A percentile compares a stretch with the other conserved stretches of the same genome.
These are phyloP conservation scores for Tenrec ecaudatus DNA, from an alignment of 2,113 vertebrate genomes.

Conservation along the genomic window DNA sequence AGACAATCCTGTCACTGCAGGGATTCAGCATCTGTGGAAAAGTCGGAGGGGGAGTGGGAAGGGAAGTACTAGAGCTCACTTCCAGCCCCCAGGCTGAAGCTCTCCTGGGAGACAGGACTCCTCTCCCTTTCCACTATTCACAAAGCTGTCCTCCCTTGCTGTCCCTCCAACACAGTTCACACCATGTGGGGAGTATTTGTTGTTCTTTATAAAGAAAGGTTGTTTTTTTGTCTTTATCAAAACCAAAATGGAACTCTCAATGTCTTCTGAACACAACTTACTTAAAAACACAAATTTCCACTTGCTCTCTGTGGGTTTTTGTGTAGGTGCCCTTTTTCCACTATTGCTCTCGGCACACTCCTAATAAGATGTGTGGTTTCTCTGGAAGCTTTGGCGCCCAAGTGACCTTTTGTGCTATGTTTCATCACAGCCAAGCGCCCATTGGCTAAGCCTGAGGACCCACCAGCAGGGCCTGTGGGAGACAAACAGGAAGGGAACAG, in stretches of 20 bases:
- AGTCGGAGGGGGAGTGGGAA: too few relatives aligned
- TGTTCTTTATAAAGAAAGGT: background rate
- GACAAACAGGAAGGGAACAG: background rate
- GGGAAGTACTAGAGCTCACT: background rate
- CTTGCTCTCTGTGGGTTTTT: background rate
- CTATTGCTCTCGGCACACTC: conserved; percentile 11
- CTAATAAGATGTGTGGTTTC: background rate
- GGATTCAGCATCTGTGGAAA: too few relatives aligned
- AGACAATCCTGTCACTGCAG: background rate
- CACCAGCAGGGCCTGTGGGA: rapidly evolving
- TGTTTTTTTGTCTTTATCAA: background rate
- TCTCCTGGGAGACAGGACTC: background rate
- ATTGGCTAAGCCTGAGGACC: background rate
- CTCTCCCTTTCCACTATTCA: background rate
- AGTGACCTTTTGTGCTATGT: too few relatives aligned
- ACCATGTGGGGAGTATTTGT: background rate
- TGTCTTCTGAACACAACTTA: background rate
- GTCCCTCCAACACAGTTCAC: background rate
- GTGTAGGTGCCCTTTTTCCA: background rate
- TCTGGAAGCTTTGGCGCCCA: background rate
- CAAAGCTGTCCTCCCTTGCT: background rate
- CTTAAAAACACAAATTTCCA: conserved; percentile 17
- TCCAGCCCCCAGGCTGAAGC: background rate
- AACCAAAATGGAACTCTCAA: conserved; percentile 41
- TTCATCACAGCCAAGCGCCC: background rate